Evolutionary conservation across 2,797 vertebrate genomes (phyloP), one percentile per base, ranked within the genome.

Genomic region (Pempheris klunzingeri): DNA sequence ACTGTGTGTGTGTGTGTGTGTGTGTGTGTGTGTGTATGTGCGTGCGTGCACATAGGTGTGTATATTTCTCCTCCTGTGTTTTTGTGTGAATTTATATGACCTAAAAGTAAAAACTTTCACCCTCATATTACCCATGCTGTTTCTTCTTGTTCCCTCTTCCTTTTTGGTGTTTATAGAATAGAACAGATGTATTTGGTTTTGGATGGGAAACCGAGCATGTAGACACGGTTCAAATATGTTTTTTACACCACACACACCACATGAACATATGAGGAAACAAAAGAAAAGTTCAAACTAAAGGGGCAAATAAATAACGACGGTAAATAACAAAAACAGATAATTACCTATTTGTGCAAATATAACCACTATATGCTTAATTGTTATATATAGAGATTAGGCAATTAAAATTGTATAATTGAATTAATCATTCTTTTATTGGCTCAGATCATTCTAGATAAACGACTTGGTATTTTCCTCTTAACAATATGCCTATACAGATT

Each of bases 401-500:
- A 54, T 78, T 57, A 32, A 66, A 66, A 61, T 18, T 10, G 9
- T n/a, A 64, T 54, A 0, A 39, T 61, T 69, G 8, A 30, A 66
- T 63, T 50, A 30, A 12, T 64, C 9, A 30, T 85, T 52, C 32
- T 36, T 62, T 77, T 38, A 52, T 52, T 36, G 53, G 36, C 49
- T 71, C 52, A 36, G 26, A 34, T 41, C 5, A 43, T 26, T 43
- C 49, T 54, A 18, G 17, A 67, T 32, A 26, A 64, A 32, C 43
- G 2, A 53, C 13, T 30, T 14, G n/a, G 14, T 46, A 36, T 71
- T 75, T 71, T 58, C 5, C 47, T 30, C 47, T 57, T 38, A 53
- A 67, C 38, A 61, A 39, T 60, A n/a, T n/a, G n/a, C n/a, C n/a
- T n/a, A 34, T 7, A 67, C 26, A 67, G 65, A 74, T 59, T 71